phyloP scores from a whole-genome alignment of 2,797 vertebrate species.

The Sparidentex hasta region DNA sequence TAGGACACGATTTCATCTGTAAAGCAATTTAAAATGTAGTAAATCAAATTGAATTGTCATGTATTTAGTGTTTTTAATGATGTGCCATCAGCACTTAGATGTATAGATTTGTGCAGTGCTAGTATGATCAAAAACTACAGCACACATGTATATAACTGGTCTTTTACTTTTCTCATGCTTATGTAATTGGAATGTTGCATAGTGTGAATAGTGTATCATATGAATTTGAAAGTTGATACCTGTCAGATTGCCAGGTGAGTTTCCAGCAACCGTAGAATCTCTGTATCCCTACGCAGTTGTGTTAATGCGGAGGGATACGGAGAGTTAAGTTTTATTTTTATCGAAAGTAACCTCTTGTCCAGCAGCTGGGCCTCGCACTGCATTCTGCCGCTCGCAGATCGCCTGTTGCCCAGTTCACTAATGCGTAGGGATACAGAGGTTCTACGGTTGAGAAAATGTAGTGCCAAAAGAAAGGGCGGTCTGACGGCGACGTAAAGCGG shows the following conservation, averaged over 20 bases:
- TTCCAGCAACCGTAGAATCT: background rate
- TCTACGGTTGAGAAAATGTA: too few relatives aligned
- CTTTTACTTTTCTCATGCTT: background rate
- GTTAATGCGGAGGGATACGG: too few relatives aligned
- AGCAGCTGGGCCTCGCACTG: too few relatives aligned
- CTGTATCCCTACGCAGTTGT: too few relatives aligned
- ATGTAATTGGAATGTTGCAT: background rate
- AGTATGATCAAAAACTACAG: background rate
- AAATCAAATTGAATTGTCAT: background rate
- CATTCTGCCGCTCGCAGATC: too few relatives aligned
- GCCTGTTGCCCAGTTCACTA: too few relatives aligned
- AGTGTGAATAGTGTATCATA: background rate
- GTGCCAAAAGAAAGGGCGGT: too few relatives aligned
- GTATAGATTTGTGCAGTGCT: background rate
- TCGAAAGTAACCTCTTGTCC: too few relatives aligned
- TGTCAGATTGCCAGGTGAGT: constrained; percentile 4
- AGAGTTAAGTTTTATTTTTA: too few relatives aligned
- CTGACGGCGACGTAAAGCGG: too few relatives aligned
- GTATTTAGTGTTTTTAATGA: background rate
- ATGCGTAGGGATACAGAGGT: too few relatives aligned
- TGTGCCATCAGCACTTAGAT: background rate
- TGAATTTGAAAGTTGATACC: background rate
- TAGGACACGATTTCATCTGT: background rate
- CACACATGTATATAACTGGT: background rate
- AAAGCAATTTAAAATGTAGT: background rate